Percentiles rank a stretch among this genome's conserved stretches.
Conservation (phyloP, 2,113 vertebrate species). For the Tiliqua scincoides region DNA sequence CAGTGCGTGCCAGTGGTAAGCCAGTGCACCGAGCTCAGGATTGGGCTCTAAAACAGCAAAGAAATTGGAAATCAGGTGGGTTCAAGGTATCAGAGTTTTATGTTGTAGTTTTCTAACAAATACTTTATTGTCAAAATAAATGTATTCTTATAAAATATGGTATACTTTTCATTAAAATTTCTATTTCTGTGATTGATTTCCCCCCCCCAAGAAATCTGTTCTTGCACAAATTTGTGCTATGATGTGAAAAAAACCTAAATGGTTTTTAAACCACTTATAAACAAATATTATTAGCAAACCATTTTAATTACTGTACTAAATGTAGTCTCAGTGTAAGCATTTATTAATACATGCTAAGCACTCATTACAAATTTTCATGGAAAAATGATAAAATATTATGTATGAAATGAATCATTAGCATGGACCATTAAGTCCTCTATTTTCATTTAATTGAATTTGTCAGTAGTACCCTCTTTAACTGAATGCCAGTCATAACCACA, state of each 20-base stretch:
- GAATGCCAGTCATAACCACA: slow-evolving; percentile 89
- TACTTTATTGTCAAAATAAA: neutral
- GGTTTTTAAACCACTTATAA: slow-evolving; percentile 72
- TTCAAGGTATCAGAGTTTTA: neutral
- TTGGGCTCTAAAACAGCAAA: neutral
- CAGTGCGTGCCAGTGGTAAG: too few relatives aligned
- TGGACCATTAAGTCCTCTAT: slow-evolving; percentile 93
- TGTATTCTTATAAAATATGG: slow-evolving; percentile 37
- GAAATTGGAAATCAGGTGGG: neutral
- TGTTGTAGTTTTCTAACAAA: neutral
- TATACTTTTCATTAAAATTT: slow-evolving; percentile 40
- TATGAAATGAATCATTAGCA: slow-evolving; percentile 96
- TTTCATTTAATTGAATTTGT: slow-evolving; percentile 98
- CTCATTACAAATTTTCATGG: slow-evolving; percentile 88
- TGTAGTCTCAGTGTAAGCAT: slow-evolving; percentile 80
- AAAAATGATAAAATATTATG: slow-evolving; percentile 93
- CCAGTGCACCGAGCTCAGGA: too few relatives aligned
- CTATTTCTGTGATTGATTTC: slow-evolving; percentile 50
- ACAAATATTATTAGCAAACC: slow-evolving; percentile 76
- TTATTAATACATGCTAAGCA: slow-evolving; percentile 84
- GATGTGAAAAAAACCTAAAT: slow-evolving; percentile 63
- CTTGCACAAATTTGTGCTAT: slow-evolving; percentile 47
- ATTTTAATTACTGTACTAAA: slow-evolving; percentile 83
- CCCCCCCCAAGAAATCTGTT: slow-evolving; percentile 56
- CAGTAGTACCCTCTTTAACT: slow-evolving; percentile 94